A percentile compares a stretch with the other conserved stretches of the same genome.
phyloP scores from a whole-genome alignment of 53 echinoderm and acorn worm species.

The Holothuria scabra region DNA sequence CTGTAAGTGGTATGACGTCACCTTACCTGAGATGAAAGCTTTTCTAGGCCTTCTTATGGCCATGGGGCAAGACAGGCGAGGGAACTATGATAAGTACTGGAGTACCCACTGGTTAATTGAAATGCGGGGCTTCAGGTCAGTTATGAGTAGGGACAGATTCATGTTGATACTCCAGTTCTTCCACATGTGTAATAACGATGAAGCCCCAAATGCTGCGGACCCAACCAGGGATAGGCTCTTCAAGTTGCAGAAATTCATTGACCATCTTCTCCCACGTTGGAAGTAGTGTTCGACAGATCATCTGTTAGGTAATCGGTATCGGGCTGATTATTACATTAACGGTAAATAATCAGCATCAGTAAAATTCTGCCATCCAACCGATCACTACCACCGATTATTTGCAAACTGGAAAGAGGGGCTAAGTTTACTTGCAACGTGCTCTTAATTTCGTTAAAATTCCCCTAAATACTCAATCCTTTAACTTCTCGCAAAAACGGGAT shows the following conservation, averaged over 20 bases:
- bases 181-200: not conserved
- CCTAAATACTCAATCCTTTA: no score
- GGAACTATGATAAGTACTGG: slow-evolving; percentile 8
- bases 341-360: no score
- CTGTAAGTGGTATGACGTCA: slow-evolving; percentile 14
- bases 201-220: slow-evolving; percentile 5
- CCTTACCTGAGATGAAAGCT: slow-evolving; percentile 29
- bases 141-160: slow-evolving; percentile 32
- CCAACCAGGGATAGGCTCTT: slow-evolving; percentile 16
- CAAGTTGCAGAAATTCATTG: slow-evolving; percentile 1
- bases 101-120: slow-evolving; percentile 2
- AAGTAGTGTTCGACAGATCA: no score
- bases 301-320: no score
- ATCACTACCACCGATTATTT: no score
- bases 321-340: no score
- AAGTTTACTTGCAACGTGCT: no score
- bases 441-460: no score
- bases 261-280: no score
- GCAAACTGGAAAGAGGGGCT: no score
- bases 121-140: slow-evolving; percentile 12
- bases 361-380: no score
- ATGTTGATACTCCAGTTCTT: slow-evolving; percentile 11
- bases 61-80: not conserved
- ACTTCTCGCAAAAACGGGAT: no score
- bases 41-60: not conserved